Evolutionary conservation across 2,797 vertebrate genomes (phyloP).

Genomic region (Tapera naevia): DNA sequence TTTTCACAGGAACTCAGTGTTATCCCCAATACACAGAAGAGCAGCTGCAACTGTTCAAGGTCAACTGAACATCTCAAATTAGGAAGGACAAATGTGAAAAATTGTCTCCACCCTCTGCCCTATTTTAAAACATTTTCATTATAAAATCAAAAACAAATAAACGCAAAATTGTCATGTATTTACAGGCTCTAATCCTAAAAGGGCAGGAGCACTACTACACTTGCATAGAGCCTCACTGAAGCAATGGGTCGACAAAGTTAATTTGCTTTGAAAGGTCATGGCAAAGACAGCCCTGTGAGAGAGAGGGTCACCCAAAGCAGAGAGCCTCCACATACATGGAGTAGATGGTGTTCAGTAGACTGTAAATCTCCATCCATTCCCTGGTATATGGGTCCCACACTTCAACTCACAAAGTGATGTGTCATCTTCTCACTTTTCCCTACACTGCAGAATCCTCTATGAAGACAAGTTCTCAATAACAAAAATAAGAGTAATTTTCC

Average conservation of each 20-base stretch:
- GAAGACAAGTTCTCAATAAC: neutral
- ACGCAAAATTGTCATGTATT: neutral
- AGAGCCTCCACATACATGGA: rapidly evolving
- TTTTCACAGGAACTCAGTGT: slow-evolving; percentile 62
- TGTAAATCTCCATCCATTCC: neutral
- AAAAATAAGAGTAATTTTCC: neutral
- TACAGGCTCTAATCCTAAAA: neutral
- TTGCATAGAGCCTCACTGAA: neutral
- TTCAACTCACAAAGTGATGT: neutral
- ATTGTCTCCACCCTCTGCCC: neutral
- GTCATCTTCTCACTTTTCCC: neutral
- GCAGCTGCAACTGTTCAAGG: slow-evolving; percentile 70
- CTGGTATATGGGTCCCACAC: neutral
- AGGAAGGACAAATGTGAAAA: neutral
- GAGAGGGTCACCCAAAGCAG: neutral
- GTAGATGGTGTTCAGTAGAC: neutral
- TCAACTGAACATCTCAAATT: slow-evolving; percentile 56
- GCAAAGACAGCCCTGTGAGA: neutral
- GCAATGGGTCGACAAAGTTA: rapidly evolving
- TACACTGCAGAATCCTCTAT: neutral
- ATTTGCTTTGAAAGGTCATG: neutral
- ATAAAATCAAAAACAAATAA: neutral
- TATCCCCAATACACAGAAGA: slow-evolving; percentile 56
- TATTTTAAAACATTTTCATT: neutral
- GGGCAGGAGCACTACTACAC: neutral